A percentile compares a stretch with the other conserved stretches of the same genome.
Evolutionary conservation across 2,797 vertebrate genomes (phyloP).

Genomic region (Paedocypris micromegethes): DNA sequence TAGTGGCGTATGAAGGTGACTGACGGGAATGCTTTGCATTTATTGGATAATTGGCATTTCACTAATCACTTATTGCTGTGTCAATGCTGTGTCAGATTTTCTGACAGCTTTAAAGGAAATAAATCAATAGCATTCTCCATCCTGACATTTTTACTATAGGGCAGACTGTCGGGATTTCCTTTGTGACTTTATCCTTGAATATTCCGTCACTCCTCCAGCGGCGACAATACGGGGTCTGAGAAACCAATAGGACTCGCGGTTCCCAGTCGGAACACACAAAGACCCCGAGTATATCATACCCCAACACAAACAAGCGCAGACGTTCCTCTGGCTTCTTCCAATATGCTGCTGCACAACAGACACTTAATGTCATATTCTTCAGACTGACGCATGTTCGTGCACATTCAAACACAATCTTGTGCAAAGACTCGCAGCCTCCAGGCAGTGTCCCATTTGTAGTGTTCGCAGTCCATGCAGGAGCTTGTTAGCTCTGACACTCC

Average conservation of each 20-base stretch:
- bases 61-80: slow-evolving; percentile 39
- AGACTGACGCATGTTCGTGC: slow-evolving; percentile 22
- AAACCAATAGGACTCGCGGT: neutral
- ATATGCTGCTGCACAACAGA: slow-evolving; percentile 9
- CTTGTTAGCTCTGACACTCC: slow-evolving; percentile 77
- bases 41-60: slow-evolving; percentile 34
- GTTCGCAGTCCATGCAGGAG: slow-evolving; percentile 67
- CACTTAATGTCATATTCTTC: slow-evolving; percentile 24
- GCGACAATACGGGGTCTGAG: neutral
- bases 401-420: slow-evolving; percentile 22
- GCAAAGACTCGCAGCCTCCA: slow-evolving; percentile 60
- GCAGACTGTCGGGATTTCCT: slow-evolving; percentile 10
- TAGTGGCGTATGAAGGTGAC: slow-evolving; percentile 18
- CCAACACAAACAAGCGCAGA: slow-evolving; percentile 9
- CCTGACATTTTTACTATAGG: slow-evolving; percentile 30
- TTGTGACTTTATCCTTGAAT: slow-evolving; percentile 1
- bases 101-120: slow-evolving; percentile 26
- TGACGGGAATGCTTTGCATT: slow-evolving; percentile 21
- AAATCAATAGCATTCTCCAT: slow-evolving; percentile 23
- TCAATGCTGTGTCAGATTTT: slow-evolving; percentile 37
- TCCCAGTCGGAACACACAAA: slow-evolving; percentile 1
- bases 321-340: neutral
- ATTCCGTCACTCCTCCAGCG: neutral
- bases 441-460: slow-evolving; percentile 72
- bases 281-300: neutral